Evolutionary conservation across 2,888 invertebrate genomes (phyloP).

Genomic region (Drosophila mercatorum): DNA sequence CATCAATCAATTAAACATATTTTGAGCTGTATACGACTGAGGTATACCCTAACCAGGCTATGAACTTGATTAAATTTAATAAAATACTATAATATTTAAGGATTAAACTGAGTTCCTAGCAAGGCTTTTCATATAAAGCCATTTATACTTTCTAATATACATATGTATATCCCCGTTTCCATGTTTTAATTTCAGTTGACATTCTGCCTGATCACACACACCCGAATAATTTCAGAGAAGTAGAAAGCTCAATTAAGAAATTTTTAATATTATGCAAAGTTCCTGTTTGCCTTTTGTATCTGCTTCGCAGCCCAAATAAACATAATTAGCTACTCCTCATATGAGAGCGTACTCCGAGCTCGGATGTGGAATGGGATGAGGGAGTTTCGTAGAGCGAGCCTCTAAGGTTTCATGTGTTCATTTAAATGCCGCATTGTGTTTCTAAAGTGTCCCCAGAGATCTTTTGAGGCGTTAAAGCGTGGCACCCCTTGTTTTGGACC

Average conservation of each 20-base stretch:
- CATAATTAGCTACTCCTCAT: slow-evolving; percentile 22
- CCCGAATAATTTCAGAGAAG: slow-evolving; percentile 3
- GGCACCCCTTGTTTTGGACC: slow-evolving; percentile 76
- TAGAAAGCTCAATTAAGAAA: slow-evolving; percentile 14
- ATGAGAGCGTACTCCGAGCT: not conserved
- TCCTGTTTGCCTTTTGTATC: not conserved
- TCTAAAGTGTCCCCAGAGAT: slow-evolving; percentile 81
- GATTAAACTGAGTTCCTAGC: too few relatives aligned
- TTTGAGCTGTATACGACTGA: not conserved
- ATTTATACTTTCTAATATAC: not conserved
- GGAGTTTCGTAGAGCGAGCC: slow-evolving; percentile 38
- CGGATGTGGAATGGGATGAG: not conserved
- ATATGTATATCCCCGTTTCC: not conserved
- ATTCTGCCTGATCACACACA: not conserved
- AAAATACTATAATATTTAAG: too few relatives aligned
- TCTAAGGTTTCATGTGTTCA: slow-evolving; percentile 66
- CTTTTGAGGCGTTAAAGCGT: slow-evolving; percentile 84
- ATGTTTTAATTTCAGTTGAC: not conserved
- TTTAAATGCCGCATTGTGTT: slow-evolving; percentile 77
- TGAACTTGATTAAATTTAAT: too few relatives aligned
- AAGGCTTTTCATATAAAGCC: not conserved
- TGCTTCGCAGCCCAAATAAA: slow-evolving; percentile 2
- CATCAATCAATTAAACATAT: slow-evolving; percentile 31
- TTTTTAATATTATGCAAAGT: slow-evolving; percentile 7
- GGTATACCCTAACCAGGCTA: not conserved